Evolutionary conservation across 1,140 invertebrate species (phyloP).

Genomic region (Drosophila setifemur): DNA sequence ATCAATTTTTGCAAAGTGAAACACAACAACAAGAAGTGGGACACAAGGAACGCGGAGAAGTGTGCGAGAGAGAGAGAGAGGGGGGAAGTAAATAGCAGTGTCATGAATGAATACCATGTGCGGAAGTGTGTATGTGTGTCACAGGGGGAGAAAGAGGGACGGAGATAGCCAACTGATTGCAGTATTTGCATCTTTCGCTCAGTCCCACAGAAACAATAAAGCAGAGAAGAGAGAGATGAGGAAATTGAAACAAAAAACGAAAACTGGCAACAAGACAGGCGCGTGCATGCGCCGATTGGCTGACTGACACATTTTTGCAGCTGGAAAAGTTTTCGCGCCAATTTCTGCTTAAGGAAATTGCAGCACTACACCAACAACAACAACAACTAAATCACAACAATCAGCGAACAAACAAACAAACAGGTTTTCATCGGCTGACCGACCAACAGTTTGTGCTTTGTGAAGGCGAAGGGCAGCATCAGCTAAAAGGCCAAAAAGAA

Average conservation of each 20-base stretch:
- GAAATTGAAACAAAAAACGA: not conserved
- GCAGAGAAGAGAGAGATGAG: not conserved
- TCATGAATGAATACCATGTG: slow-evolving; percentile 64
- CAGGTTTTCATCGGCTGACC: slow-evolving; percentile 67
- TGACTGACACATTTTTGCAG: slow-evolving; percentile 71
- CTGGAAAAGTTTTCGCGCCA: slow-evolving; percentile 73
- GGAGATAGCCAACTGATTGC: slow-evolving; percentile 20
- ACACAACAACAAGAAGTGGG: slow-evolving; percentile 12
- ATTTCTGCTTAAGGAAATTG: slow-evolving; percentile 57
- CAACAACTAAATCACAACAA: slow-evolving; percentile 66
- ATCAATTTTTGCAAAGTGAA: slow-evolving; percentile 4
- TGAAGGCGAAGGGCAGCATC: slow-evolving; percentile 70
- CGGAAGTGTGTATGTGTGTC: slow-evolving; percentile 60
- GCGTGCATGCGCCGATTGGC: slow-evolving; percentile 48
- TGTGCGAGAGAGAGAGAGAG: not conserved
- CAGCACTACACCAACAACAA: slow-evolving; percentile 23
- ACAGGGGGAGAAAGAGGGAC: slow-evolving; percentile 34
- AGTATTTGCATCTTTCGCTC: slow-evolving; percentile 34
- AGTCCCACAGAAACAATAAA: not conserved
- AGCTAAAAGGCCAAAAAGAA: slow-evolving; percentile 45
- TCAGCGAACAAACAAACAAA: slow-evolving; percentile 48
- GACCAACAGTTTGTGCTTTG: slow-evolving; percentile 36
- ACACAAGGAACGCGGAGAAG: not conserved
- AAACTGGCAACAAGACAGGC: slow-evolving; percentile 15
- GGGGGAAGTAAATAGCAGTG: slow-evolving; percentile 33